Evolutionary conservation across 1,140 invertebrate species (phyloP).

Genomic region (Papilio polytes): DNA sequence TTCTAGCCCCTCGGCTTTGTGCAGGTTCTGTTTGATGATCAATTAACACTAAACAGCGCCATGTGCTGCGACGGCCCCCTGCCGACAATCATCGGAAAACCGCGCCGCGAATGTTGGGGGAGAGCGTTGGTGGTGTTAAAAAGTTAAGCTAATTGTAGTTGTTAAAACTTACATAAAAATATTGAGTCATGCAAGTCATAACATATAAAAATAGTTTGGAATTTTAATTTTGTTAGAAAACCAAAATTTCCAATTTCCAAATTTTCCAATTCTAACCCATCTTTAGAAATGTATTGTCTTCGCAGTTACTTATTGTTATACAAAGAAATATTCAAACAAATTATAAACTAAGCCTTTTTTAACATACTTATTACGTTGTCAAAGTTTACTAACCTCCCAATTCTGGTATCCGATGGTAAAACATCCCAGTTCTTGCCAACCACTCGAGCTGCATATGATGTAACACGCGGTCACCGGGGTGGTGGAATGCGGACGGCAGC

Average conservation of each 20-base stretch:
- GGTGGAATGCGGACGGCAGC: constrained; percentile 75
- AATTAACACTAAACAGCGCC: constrained; percentile 39
- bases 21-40: constrained; percentile 36
- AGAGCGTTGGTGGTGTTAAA: constrained; percentile 11
- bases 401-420: constrained; percentile 91
- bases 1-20: background rate
- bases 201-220: too few relatives aligned
- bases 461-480: constrained; percentile 80
- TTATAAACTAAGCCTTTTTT: too few relatives aligned
- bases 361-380: too few relatives aligned
- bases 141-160: constrained; percentile 19
- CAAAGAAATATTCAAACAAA: too few relatives aligned
- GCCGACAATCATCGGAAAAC: constrained; percentile 3
- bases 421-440: constrained; percentile 93
- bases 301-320: too few relatives aligned
- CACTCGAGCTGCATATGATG: constrained; percentile 94
- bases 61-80: constrained; percentile 16
- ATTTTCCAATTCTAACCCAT: too few relatives aligned
- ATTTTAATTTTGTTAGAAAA: too few relatives aligned
- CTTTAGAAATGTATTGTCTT: too few relatives aligned
- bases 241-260: too few relatives aligned
- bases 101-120: background rate
- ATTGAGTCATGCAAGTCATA: background rate
- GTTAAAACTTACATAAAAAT: background rate
- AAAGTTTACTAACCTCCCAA: constrained; percentile 83